Evolutionary conservation across 2,797 vertebrate genomes (phyloP).

Genomic region (Channa striata): DNA sequence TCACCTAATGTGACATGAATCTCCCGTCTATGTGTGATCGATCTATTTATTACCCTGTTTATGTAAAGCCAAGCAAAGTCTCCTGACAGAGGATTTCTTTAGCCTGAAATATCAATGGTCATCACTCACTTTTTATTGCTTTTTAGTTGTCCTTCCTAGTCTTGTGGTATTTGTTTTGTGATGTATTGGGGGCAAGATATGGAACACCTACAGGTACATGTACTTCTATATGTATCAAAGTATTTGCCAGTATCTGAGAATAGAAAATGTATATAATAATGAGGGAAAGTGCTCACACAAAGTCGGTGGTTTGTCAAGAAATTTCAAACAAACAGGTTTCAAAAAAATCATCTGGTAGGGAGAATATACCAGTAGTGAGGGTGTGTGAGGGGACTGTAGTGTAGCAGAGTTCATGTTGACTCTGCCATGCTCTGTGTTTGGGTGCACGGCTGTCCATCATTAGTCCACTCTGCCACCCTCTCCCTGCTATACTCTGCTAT

Average conservation of each 20-base stretch:
- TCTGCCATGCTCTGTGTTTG: no score
- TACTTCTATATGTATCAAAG: conserved; percentile 12
- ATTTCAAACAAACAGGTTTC: conserved; percentile 2
- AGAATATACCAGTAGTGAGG: no score
- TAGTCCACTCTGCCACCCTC: no score
- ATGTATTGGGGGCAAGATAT: conserved; percentile 40
- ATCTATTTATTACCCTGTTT: conserved; percentile 86
- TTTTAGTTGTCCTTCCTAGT: conserved; percentile 64
- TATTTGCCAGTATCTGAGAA: conserved; percentile 17
- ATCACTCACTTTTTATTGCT: conserved; percentile 81
- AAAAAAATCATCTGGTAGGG: no score
- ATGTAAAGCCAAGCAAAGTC: conserved; percentile 81
- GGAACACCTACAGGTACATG: conserved; percentile 41
- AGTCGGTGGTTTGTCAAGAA: not conserved
- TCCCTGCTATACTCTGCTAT: no score
- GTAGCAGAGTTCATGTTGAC: no score
- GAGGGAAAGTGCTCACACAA: not conserved
- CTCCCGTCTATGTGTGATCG: conserved; percentile 76
- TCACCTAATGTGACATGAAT: conserved; percentile 80
- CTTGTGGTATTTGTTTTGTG: conserved; percentile 71
- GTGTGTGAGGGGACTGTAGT: no score
- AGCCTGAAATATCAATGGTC: conserved; percentile 79
- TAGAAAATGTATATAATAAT: not conserved
- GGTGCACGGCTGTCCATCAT: no score
- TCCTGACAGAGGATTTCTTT: conserved; percentile 66